Evolutionary conservation across 2,113 vertebrate genomes (phyloP).

Genomic region (Vireo altiloquus): DNA sequence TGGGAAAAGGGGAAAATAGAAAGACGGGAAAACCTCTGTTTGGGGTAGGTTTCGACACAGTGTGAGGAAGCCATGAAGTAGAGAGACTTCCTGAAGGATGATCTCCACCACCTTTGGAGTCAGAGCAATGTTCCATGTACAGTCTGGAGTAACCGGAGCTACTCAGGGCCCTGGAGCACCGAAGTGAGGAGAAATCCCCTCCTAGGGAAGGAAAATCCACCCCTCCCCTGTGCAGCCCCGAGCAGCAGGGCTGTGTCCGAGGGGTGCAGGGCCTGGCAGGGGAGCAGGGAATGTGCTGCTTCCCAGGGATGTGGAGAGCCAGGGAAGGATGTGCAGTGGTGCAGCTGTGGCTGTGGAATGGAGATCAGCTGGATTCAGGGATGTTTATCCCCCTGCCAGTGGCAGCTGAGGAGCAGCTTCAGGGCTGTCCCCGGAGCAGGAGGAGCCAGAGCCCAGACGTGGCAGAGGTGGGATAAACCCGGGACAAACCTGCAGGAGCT

Average conservation of each 20-base stretch:
- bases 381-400: too few species aligned
- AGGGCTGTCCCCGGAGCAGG: neutral
- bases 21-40: rapidly evolving
- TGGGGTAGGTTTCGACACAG: neutral
- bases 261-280: neutral
- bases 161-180: neutral
- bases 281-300: neutral
- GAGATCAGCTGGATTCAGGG: neutral
- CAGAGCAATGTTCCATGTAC: neutral
- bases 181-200: neutral
- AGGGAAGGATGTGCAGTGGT: rapidly evolving
- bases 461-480: neutral
- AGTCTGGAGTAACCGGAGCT: neutral
- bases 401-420: neutral
- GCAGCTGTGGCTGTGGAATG: neutral
- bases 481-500: neutral
- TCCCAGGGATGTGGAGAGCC: neutral
- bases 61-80: neutral
- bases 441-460: rapidly evolving
- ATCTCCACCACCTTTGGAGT: neutral
- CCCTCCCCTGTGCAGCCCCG: neutral
- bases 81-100: neutral
- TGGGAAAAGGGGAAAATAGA: neutral
- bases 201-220: too few species aligned
- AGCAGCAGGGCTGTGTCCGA: rapidly evolving